phyloP scores from a whole-genome alignment of 2,113 vertebrate genomes.

The Heliornis fulica region DNA sequence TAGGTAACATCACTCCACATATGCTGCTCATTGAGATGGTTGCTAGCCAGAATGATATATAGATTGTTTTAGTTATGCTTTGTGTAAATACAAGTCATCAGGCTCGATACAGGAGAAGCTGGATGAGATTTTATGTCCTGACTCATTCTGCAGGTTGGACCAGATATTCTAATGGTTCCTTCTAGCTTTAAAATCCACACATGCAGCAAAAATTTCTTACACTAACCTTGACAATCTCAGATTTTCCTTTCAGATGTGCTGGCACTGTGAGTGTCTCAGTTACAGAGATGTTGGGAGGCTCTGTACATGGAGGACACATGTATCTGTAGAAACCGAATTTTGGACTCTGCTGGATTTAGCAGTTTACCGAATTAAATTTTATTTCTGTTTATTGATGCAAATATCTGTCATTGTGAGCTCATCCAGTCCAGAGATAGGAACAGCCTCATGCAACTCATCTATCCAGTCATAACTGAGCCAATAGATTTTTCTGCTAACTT shows the following conservation, averaged over 20 bases:
- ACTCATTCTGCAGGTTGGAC: neutral
- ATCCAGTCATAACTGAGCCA: rapidly evolving
- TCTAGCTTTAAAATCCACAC: neutral
- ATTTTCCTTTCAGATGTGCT: neutral
- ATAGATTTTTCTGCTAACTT: neutral
- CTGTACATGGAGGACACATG: neutral
- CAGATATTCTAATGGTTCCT: neutral
- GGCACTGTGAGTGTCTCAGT: neutral
- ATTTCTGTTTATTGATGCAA: neutral
- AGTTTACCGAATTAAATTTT: neutral
- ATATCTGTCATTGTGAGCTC: neutral
- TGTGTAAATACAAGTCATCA: neutral
- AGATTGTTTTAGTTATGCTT: neutral
- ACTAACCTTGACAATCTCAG: neutral
- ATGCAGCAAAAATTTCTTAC: neutral
- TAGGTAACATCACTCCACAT: neutral
- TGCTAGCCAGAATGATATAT: neutral
- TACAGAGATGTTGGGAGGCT: neutral
- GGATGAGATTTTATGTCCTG: neutral
- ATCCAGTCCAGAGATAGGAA: neutral
- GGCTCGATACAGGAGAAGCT: neutral
- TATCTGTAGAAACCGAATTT: neutral
- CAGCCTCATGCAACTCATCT: neutral
- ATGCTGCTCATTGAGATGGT: neutral
- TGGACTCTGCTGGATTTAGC: neutral